phyloP scores from a whole-genome alignment of 2,113 vertebrate species.

The Gopherus evgoodei region DNA sequence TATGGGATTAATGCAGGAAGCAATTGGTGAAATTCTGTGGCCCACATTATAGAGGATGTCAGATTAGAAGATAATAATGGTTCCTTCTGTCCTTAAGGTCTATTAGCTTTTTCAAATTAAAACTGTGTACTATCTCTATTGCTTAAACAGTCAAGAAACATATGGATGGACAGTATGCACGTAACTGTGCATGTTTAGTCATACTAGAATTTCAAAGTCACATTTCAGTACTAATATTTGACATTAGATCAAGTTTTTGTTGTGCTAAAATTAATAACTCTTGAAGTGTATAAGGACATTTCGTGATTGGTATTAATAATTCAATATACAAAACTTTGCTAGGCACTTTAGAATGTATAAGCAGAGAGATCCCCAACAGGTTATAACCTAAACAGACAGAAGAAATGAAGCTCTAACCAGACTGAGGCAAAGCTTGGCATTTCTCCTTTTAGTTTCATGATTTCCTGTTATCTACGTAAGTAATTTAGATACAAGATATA shows the following conservation, averaged over 20 bases:
- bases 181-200: neutral
- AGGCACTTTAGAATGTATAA: neutral
- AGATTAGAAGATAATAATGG: neutral
- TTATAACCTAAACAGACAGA: neutral
- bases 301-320: neutral
- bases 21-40: neutral
- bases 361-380: neutral
- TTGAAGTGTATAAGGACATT: neutral
- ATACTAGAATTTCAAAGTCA: neutral
- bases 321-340: neutral
- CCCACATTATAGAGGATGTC: rapidly evolving
- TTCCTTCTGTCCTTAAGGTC: neutral
- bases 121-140: neutral
- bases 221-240: neutral
- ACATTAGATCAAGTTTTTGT: neutral
- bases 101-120: neutral
- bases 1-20: neutral
- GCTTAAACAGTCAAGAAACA: neutral
- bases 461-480: neutral
- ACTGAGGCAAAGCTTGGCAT: neutral
- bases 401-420: neutral
- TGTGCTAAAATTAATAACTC: neutral
- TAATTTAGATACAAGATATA: neutral
- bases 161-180: neutral
- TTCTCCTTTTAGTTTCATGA: neutral